Evolutionary conservation across 2,797 vertebrate genomes (phyloP), one percentile per base, ranked within the genome.

Genomic region (Remorina albescens): DNA sequence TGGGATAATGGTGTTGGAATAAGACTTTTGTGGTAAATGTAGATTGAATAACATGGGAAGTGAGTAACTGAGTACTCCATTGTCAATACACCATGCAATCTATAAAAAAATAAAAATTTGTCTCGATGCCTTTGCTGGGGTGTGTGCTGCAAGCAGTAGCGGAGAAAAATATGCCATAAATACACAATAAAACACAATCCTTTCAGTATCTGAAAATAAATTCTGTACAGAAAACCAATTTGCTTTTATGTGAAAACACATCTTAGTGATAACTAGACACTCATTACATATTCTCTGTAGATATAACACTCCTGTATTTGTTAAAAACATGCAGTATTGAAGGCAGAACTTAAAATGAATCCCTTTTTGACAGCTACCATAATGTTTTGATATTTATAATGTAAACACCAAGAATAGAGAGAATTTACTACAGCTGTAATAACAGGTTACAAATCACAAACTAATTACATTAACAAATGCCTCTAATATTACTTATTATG

Each of bases 1-100:
- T 90, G 77, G 67, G 50, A 82, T 89, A 90, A 91, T 89, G 79
- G 78, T 46, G 74, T 61, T 47, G 57, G 80, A 78, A 88, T 86
- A 76, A 61, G 62, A 39, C 19, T 19, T n/a, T 18, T 44, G 41
- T n/a, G 8, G 19, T 19, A 16, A 44, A 8, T 8, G 70, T 34
- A 70, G 54, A 72, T 36, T 73, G 67, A 47, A 65, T 51, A 77
- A 75, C 53, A 18, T 13, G 34, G 64, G 8, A 15, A 59, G 19
- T n/a, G 50, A 68, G 49, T 54, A 16, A 63, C 39, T 44, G 51
- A 58, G 18, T 13, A 51, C 47, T 56, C 63, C 19, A 57, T 69
- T 44, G 70, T 57, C 11, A 75, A 8, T 56, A 61, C 13, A 71
- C 47, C 2, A 26, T 32, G 2, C 2, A 15, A 61, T 71, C 42